A percentile compares a stretch with the other conserved stretches of the same genome.
These are phyloP conservation scores for Urechis unicinctus DNA, from an alignment of 2,888 invertebrate genomes.

Conservation along the genomic window DNA sequence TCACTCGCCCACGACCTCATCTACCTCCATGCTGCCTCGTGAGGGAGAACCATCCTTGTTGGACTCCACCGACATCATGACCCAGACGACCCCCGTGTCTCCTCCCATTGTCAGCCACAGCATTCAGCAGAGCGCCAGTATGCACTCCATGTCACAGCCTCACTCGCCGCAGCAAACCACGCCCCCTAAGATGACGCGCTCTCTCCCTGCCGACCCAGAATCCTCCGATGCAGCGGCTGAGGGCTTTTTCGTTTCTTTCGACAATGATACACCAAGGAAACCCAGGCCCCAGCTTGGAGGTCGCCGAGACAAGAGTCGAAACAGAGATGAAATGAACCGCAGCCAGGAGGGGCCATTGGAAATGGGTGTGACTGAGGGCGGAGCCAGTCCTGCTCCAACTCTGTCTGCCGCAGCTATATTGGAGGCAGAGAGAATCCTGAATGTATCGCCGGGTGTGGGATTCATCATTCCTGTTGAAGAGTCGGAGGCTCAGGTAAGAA, in stretches of 20 bases:
- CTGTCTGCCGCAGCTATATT: constrained; percentile 1
- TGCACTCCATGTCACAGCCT: background rate
- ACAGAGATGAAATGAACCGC: background rate
- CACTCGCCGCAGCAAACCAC: background rate
- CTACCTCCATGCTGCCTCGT: constrained; percentile 1
- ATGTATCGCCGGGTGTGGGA: constrained; percentile 35
- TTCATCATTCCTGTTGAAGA: constrained; percentile 64
- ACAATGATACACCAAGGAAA: constrained; percentile 73
- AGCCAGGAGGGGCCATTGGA: background rate
- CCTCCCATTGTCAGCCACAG: constrained; percentile 1
- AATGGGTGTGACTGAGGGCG: background rate
- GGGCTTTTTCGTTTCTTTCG: constrained; percentile 85
- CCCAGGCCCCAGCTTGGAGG: constrained; percentile 61
- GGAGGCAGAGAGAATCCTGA: constrained; percentile 1
- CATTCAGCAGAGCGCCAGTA: background rate
- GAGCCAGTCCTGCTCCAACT: background rate
- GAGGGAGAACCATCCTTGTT: too few relatives aligned
- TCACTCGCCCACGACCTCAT: constrained; percentile 1
- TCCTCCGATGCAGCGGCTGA: constrained; percentile 15
- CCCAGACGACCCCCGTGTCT: constrained; percentile 2
- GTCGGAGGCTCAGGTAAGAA: background rate
- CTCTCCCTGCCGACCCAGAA: constrained; percentile 3
- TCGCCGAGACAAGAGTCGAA: constrained; percentile 18
- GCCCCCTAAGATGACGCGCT: constrained; percentile 1
- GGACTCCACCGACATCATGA: background rate